Base-by-base conservation (phyloP, 2,797 vertebrate species). In the Hoplostethus atlanticus region DNA sequence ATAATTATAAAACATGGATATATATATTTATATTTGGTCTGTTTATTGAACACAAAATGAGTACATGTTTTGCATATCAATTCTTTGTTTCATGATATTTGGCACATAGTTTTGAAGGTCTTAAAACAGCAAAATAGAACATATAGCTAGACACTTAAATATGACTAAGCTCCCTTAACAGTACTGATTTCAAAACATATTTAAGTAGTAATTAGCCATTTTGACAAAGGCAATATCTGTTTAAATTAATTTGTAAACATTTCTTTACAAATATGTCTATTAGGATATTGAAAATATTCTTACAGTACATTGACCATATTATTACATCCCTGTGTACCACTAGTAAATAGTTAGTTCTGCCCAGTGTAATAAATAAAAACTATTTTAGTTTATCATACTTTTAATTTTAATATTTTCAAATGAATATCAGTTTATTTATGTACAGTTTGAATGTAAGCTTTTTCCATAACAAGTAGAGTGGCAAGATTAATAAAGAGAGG, bases 81-180 rank as follows among this genome's bases (percentile, higher is more conserved):
- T 51, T 70, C 17, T 84, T 31, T 56, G 17, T 68, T 75, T 76
- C 75, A 73, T 77, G 44, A 80, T 76, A 79, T 88, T 87, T 92
- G 90, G 90, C 86, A 91, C 81, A 64, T 61, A 13, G 38, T 61
- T 36, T 36, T 64, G 52, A 34, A 46, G 36, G 9, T 52, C 1
- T 40, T 66, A 75, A 54, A 52, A 54, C 25, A 68, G 36, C 34
- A 52, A 28, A 62, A 46, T 5, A 48, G 9, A 76, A 62, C 38
- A 47, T 12, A 48, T 8, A 53, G 11, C 4, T 11, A 42, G 55
- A 28, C 50, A 58, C 54, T 30, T 52, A 13, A 66, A 30, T 48
- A 30, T 28, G 28, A 28, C 28, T 28, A 28, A 28, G 28, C 31
- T 28, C 13, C 6, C 46, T 17, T 72, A 55, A 38, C 36, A 60